Evolutionary conservation across 1,140 invertebrate genomes (phyloP).

Genomic region (Lucilia sericata): DNA sequence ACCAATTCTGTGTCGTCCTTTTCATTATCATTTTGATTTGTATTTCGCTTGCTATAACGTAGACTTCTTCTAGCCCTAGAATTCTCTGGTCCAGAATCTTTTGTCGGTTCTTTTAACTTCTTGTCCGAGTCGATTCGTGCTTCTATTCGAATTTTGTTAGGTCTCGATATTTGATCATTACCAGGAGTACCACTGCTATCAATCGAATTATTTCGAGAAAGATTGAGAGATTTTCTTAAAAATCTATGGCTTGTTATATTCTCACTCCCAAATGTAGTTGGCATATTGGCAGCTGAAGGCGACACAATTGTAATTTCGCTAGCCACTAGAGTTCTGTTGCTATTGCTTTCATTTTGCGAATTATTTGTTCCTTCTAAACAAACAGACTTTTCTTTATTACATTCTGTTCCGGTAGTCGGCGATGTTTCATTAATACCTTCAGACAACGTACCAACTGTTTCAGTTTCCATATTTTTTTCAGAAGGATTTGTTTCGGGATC

Average conservation of each 20-base stretch:
- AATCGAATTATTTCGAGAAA: constrained; percentile 54
- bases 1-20: not conserved
- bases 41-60: constrained; percentile 14
- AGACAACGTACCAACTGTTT: not conserved
- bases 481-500: constrained; percentile 50
- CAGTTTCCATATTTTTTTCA: constrained; percentile 51
- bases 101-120: constrained; percentile 34
- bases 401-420: not conserved
- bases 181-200: constrained; percentile 47
- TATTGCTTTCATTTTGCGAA: not conserved
- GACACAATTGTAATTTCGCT: constrained; percentile 16
- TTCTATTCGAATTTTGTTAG: constrained; percentile 49
- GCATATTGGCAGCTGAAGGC: constrained; percentile 47
- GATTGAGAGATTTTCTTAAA: constrained; percentile 57
- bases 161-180: constrained; percentile 33
- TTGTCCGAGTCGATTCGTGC: constrained; percentile 45
- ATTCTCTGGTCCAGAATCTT: constrained; percentile 6
- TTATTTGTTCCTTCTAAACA: not conserved
- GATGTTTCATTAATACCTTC: not conserved
- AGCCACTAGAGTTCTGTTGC: not conserved
- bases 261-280: constrained; percentile 58
- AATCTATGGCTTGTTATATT: constrained; percentile 54
- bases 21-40: not conserved
- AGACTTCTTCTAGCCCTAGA: constrained; percentile 48
- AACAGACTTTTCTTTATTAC: not conserved